phyloP scores from a whole-genome alignment of 2,113 vertebrate species.

The Leptobrachium leishanense region DNA sequence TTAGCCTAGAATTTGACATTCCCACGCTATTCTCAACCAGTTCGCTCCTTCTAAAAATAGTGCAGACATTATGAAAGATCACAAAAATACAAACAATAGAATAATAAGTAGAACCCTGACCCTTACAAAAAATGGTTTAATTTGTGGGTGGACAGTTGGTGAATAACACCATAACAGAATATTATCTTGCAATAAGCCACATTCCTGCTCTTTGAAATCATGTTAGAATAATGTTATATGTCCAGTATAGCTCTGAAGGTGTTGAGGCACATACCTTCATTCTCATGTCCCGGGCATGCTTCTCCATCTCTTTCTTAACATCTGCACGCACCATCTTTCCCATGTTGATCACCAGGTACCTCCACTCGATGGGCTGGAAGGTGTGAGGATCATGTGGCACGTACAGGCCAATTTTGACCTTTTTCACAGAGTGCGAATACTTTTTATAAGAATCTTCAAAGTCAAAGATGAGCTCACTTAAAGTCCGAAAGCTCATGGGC shows the following conservation, averaged over 20 bases:
- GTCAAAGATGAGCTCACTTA: constrained; percentile 92
- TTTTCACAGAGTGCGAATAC: constrained; percentile 92
- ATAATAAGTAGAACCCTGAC: too few relatives aligned
- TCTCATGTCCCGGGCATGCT: constrained; percentile 91
- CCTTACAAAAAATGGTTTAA: too few relatives aligned
- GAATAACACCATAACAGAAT: too few relatives aligned
- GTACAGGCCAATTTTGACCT: constrained; percentile 92
- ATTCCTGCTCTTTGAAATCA: not conserved
- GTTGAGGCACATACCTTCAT: constrained; percentile 80
- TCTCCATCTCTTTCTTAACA: constrained; percentile 91
- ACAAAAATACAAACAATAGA: too few relatives aligned
- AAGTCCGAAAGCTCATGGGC: constrained; percentile 83
- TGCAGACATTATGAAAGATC: too few relatives aligned
- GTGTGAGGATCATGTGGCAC: constrained; percentile 92
- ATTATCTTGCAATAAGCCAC: not conserved
- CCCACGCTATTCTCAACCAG: too few relatives aligned
- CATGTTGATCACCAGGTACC: constrained; percentile 86
- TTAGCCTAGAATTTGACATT: too few relatives aligned
- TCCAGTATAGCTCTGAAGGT: too few relatives aligned
- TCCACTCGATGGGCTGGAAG: constrained; percentile 96
- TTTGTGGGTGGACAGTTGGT: too few relatives aligned
- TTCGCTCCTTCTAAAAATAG: too few relatives aligned
- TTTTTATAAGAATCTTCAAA: constrained; percentile 94
- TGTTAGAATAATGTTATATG: too few relatives aligned
- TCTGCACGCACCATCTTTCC: constrained; percentile 82